phyloP scores from a whole-genome alignment of 2,888 invertebrate species.

The Leucophora obtusa region DNA sequence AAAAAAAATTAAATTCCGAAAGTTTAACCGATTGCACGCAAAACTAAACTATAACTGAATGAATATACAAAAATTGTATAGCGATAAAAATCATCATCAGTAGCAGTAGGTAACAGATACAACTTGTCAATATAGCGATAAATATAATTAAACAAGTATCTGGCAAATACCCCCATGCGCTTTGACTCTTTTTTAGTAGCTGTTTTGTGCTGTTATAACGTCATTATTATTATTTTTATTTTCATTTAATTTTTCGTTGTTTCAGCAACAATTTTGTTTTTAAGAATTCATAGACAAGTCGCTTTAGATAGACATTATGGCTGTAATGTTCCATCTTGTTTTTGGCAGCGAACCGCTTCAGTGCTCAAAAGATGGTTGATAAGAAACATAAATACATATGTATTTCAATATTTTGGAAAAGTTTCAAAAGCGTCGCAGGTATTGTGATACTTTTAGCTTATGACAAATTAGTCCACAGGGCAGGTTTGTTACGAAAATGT shows the following conservation, averaged over 20 bases:
- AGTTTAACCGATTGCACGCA: slow-evolving; percentile 54
- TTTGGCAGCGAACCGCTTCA: background rate
- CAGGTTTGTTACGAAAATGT: background rate
- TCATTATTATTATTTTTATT: slow-evolving; percentile 8
- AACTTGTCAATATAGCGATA: slow-evolving; percentile 18
- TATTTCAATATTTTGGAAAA: background rate
- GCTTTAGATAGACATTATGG: background rate
- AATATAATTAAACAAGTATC: background rate
- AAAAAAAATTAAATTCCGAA: slow-evolving; percentile 43
- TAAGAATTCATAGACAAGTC: slow-evolving; percentile 11
- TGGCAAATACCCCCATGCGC: background rate
- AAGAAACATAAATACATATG: too few relatives aligned
- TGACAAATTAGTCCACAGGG: background rate
- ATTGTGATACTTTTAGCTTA: background rate
- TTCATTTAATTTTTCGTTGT: too few relatives aligned
- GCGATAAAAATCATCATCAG: slow-evolving; percentile 23
- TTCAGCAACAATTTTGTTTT: background rate
- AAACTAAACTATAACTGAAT: slow-evolving; percentile 57
- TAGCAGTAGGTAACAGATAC: slow-evolving; percentile 38
- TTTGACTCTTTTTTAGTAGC: background rate
- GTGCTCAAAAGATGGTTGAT: background rate
- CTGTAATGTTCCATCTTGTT: background rate
- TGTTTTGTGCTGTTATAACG: slow-evolving; percentile 15
- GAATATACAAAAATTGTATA: slow-evolving; percentile 20
- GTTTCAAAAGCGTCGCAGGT: background rate